These are phyloP conservation scores for Pomatorhinus ruficollis DNA, from an alignment of 2,113 vertebrate species.

Conservation along the genomic window DNA sequence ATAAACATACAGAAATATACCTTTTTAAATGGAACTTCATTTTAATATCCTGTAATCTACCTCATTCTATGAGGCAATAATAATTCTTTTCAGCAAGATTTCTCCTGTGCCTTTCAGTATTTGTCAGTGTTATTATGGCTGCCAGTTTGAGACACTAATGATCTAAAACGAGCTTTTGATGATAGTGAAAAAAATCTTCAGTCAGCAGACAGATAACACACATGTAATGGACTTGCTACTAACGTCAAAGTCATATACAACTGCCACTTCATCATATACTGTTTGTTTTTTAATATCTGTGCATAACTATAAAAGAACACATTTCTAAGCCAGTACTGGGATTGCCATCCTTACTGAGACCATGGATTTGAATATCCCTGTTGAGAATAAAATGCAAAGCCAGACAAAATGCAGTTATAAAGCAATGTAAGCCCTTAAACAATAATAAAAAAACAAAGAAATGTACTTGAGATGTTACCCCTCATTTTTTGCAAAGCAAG, in stretches of 20 bases:
- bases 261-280: neutral
- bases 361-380: conserved; percentile 1
- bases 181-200: neutral
- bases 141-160: neutral
- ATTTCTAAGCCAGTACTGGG: neutral
- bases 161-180: neutral
- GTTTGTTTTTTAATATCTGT: neutral
- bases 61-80: neutral
- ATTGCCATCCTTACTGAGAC: conserved; percentile 1
- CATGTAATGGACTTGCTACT: neutral
- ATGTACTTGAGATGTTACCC: conserved; percentile 68
- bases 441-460: conserved; percentile 73
- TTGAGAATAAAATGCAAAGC: conserved; percentile 62
- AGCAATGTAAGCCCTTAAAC: conserved; percentile 65
- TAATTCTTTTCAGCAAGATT: neutral
- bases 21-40: neutral
- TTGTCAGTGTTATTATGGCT: neutral
- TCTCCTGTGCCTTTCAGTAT: neutral
- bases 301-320: neutral
- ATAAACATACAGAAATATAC: neutral
- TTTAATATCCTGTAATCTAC: neutral
- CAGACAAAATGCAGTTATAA: conserved; percentile 64
- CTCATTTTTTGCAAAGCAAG: conserved; percentile 79
- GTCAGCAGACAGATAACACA: neutral
- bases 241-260: neutral